Evolutionary conservation across 2,797 vertebrate species (phyloP), one percentile per base, ranked within the genome.

Genomic region (Carduelis carduelis): DNA sequence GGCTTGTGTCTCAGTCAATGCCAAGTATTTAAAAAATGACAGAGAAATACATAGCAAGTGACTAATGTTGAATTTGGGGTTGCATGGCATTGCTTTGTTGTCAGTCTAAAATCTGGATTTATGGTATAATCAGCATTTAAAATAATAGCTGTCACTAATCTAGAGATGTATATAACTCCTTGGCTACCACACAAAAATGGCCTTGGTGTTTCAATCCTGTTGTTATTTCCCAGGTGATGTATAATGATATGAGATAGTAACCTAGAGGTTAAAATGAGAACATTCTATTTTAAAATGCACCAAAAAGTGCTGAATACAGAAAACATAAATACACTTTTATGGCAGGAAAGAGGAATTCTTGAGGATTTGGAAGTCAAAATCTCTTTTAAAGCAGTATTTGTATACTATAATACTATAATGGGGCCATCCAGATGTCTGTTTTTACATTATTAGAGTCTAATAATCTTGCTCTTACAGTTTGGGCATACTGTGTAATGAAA

Each of bases 51-150:
- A 64, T 52, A 65, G 46, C 78, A 85, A 92, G 65, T 91, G 21
- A 75, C 76, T 90, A 13, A 85, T 78, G 57, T 20, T 93, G 72
- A 57, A 75, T 85, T 80, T 75, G 41, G 19, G 16, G 69, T 91
- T 93, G 17, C 15, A 39, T 50, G 46, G 27, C 34, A 46, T 64
- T 68, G 82, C 79, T 92, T 88, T 96, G n/a, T 83, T 92, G 61
- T 64, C 93, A 78, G 6, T 57, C 71, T 92, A 85, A 92, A 96
- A 89, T 75, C 50, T 57, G 76, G 72, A 84, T 83, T 68, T 92
- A n/a, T 77, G 7, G 61, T 60, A 68, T 27, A 53, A 72, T 81
- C 17, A 22, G 21, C 43, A 52, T 87, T 83, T 85, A 43, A 87
- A 90, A 55, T 75, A 78, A 60, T 72, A 72, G 23, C 39, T 90